These are phyloP conservation scores for Heliothis virescens DNA, from an alignment of 1,140 invertebrate species.

Conservation along the genomic window DNA sequence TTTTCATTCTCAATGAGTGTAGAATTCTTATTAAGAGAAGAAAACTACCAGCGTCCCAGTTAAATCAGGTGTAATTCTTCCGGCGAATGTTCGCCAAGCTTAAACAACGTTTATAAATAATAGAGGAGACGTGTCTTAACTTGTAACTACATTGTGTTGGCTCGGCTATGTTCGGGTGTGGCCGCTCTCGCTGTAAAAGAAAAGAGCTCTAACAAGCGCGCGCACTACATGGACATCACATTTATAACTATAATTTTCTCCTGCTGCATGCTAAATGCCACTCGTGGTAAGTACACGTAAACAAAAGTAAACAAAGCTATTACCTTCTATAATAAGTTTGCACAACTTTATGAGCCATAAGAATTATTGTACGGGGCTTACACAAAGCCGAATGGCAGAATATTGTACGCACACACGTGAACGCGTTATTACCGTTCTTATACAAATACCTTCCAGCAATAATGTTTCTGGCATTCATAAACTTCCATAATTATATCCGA, in stretches of 20 bases:
- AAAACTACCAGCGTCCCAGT: constrained; percentile 19
- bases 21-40: constrained; percentile 33
- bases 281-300: constrained; percentile 25
- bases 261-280: constrained; percentile 25
- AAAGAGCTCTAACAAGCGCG: constrained; percentile 15
- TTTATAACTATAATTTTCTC: constrained; percentile 36
- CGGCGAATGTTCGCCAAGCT: constrained; percentile 38
- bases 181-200: neutral
- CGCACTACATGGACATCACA: neutral
- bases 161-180: neutral
- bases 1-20: constrained; percentile 8
- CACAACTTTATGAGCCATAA: constrained; percentile 40
- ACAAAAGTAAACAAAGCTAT: constrained; percentile 47
- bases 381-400: constrained; percentile 28
- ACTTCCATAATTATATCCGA: constrained; percentile 52
- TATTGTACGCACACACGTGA: constrained; percentile 41
- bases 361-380: constrained; percentile 39
- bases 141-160: constrained; percentile 33
- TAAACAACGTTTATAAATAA: constrained; percentile 45
- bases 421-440: constrained; percentile 43
- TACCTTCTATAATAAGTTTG: constrained; percentile 43
- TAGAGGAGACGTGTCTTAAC: constrained; percentile 31
- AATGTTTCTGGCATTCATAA: constrained; percentile 51
- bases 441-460: constrained; percentile 39
- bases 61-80: constrained; percentile 39